Conservation (phyloP, 2,113 vertebrate species). For the Xenus cinereus region DNA sequence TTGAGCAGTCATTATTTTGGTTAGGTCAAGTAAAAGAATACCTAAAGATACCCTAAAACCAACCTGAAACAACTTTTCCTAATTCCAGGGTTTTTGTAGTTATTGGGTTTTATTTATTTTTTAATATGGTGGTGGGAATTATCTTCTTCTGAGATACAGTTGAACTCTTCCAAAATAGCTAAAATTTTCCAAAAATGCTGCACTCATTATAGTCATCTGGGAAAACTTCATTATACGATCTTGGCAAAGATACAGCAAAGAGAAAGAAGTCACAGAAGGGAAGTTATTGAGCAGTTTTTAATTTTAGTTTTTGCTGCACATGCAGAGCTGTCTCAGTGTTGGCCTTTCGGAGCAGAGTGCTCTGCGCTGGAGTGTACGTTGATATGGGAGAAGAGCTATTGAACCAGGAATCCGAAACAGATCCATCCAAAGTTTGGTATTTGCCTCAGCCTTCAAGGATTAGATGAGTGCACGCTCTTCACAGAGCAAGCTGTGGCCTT, state of each 20-base stretch:
- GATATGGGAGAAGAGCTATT: background rate
- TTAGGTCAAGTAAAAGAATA: background rate
- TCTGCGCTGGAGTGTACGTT: background rate
- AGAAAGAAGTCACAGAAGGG: background rate
- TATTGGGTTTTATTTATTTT: background rate
- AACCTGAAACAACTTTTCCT: background rate
- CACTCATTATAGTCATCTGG: background rate
- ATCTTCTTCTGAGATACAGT: background rate
- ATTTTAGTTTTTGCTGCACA: background rate
- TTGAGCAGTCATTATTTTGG: background rate
- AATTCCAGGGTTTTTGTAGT: background rate
- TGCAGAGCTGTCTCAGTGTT: background rate
- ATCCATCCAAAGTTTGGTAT: background rate
- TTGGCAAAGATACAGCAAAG: conserved; percentile 16
- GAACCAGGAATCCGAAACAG: background rate
- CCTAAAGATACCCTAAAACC: background rate
- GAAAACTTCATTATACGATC: background rate
- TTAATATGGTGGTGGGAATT: background rate
- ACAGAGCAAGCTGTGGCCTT: background rate
- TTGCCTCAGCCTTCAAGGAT: background rate
- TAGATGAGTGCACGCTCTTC: background rate
- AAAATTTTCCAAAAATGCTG: background rate
- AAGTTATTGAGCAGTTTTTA: background rate
- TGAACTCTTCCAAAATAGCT: conserved; percentile 11
- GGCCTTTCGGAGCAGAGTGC: background rate